phyloP scores from a whole-genome alignment of 2,888 invertebrate species.

The Callosobruchus maculatus region DNA sequence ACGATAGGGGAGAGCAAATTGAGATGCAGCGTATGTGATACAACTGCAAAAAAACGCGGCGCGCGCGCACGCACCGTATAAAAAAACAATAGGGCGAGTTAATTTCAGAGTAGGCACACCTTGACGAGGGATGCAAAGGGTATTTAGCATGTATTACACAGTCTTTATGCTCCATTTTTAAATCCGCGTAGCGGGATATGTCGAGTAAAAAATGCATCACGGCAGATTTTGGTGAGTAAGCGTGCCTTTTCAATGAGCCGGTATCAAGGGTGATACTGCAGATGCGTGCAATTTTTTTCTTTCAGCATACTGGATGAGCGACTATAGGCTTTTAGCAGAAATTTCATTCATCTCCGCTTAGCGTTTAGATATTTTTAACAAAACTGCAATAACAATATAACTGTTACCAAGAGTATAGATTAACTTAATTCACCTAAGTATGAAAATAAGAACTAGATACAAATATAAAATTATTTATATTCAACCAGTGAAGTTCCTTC shows the following conservation, averaged over 20 bases:
- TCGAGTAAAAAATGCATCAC: slow-evolving; percentile 13
- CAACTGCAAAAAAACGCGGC: slow-evolving; percentile 15
- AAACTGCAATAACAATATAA: too few relatives aligned
- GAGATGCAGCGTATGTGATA: slow-evolving; percentile 24
- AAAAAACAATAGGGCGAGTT: slow-evolving; percentile 25
- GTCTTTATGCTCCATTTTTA: slow-evolving; percentile 19
- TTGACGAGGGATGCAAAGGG: slow-evolving; percentile 20
- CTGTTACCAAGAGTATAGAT: too few relatives aligned
- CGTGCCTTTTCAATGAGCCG: neutral
- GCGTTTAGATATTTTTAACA: too few relatives aligned
- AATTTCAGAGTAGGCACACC: slow-evolving; percentile 23
- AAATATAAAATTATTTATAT: too few relatives aligned
- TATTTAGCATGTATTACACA: slow-evolving; percentile 26
- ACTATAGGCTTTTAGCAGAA: too few relatives aligned
- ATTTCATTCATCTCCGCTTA: too few relatives aligned
- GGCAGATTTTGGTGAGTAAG: slow-evolving; percentile 19
- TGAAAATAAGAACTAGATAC: too few relatives aligned
- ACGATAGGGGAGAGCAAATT: slow-evolving; percentile 14
- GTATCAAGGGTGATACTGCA: neutral
- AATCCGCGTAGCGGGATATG: slow-evolving; percentile 12
- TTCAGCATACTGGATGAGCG: neutral
- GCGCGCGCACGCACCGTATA: slow-evolving; percentile 8
- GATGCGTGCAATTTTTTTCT: neutral
- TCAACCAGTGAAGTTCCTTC: too few relatives aligned
- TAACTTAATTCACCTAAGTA: too few relatives aligned